Base-by-base conservation (phyloP, 2,797 vertebrate genomes). In the Podargus strigoides region DNA sequence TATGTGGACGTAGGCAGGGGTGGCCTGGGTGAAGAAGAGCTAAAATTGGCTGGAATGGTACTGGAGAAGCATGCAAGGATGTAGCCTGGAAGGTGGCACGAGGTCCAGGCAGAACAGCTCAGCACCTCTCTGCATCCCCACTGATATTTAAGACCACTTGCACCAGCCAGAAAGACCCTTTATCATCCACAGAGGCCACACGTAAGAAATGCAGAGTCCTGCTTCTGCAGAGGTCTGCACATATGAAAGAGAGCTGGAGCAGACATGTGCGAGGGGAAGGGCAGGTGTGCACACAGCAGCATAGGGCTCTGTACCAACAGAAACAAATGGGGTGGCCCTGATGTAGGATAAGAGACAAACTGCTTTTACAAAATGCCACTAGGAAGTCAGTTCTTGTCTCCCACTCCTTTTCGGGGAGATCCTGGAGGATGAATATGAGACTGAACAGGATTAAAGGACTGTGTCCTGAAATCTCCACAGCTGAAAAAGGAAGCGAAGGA, bases 201-300 rank as follows among this genome's bases (percentile, higher is more conserved):
- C 4, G 7, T 12, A n/a, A 27, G 41, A 53, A 44, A 62, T 21
- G 42, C 13, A 17, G 63, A 47, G 14, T 36, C 34, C 52, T 81
- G 41, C 50, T 49, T 64, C 36, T 68, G 59, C 55, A 80, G 22
- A 62, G 1, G 0, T 68, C 34, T 56, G 73, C 16, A 27, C 56
- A 56, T 2, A 34, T 1, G 32, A 56, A 30, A 46, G 11, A 50
- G 5, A 77, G 26, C 23, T 3, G 1, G n/a, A 59, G n/a, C 26
- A 50, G 76, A 50, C 0, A 0, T 4, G 7, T 36, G 28, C 1
- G 2, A 59, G 4, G 36, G 41, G 14, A 63, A 17, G 47, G 62
- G 36, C 0, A 1, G 21, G 16, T 53, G 22, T 23, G 50, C 28
- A 39, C 37, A 41, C n/a, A 80, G 53, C n/a, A 59, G 28, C 1